These are phyloP conservation scores for Calyptomena viridis DNA, from an alignment of 2,113 vertebrate species.

Conservation along the genomic window DNA sequence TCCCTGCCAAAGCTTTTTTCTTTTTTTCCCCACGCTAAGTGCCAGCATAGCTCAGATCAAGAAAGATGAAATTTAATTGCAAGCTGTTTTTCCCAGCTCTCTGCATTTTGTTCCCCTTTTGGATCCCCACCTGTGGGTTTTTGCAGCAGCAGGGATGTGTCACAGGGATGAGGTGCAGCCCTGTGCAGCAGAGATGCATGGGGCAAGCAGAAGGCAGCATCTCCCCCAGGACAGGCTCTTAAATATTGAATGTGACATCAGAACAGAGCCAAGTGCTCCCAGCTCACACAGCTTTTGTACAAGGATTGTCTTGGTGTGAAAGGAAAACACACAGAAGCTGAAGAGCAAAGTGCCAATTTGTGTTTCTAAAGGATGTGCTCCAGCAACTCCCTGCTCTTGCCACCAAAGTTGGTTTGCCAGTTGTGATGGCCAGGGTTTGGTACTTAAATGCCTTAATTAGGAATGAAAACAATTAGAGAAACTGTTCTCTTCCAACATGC, in stretches of 20 bases:
- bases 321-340: not conserved
- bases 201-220: constrained; percentile 36
- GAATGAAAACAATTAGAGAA: constrained; percentile 13
- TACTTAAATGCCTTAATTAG: constrained; percentile 2
- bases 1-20: not conserved
- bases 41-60: not conserved
- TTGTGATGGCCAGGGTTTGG: not conserved
- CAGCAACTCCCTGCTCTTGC: not conserved
- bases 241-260: not conserved
- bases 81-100: not conserved
- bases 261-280: not conserved
- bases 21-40: accelerated
- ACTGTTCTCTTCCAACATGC: not conserved
- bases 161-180: not conserved
- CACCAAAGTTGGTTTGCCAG: not conserved
- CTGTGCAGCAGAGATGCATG: not conserved
- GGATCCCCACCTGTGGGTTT: not conserved
- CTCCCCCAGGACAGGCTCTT: not conserved
- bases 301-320: not conserved
- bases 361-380: not conserved
- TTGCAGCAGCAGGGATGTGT: not conserved
- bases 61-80: not conserved
- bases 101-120: not conserved
- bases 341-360: not conserved
- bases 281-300: not conserved